These are phyloP conservation scores for Schizopygopsis malacanthus DNA, from an alignment of 2,797 vertebrate genomes.

Conservation along the genomic window DNA sequence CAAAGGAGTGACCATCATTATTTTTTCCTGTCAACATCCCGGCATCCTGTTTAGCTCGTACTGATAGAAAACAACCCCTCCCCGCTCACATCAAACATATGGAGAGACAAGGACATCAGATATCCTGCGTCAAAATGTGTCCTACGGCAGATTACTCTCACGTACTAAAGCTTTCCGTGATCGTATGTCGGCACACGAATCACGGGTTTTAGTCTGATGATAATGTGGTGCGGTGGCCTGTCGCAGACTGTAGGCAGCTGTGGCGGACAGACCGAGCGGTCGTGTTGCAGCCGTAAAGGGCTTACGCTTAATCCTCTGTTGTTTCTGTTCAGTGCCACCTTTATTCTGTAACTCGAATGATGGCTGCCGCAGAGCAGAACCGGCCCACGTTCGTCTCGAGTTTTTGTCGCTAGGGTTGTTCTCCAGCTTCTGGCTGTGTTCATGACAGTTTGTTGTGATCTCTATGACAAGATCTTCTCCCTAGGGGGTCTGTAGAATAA, in stretches of 20 bases:
- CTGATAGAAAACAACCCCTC: constrained; percentile 49
- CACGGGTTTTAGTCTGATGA: constrained; percentile 11
- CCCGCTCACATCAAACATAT: constrained; percentile 51
- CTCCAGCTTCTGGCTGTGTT: constrained; percentile 75
- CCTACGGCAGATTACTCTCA: constrained; percentile 37
- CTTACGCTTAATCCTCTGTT: constrained; percentile 59
- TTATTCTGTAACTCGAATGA: constrained; percentile 58
- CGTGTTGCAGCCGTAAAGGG: constrained; percentile 47
- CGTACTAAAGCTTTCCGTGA: constrained; percentile 5
- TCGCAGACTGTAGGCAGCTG: constrained; percentile 33
- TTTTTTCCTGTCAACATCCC: constrained; percentile 60
- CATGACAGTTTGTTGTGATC: constrained; percentile 80
- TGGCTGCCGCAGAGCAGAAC: constrained; percentile 58
- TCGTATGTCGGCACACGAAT: constrained; percentile 8
- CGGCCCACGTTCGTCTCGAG: constrained; percentile 66
- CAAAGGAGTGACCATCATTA: constrained; percentile 58
- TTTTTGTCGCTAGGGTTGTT: constrained; percentile 69
- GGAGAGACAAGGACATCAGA: constrained; percentile 54
- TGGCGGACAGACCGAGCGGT: constrained; percentile 1
- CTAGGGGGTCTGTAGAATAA: constrained; percentile 61
- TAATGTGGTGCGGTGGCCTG: not conserved
- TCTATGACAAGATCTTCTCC: constrained; percentile 77
- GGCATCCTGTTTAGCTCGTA: constrained; percentile 55
- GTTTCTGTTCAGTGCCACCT: constrained; percentile 43
- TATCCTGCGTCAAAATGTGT: constrained; percentile 40